Conservation (phyloP, 2,113 vertebrate genomes). For the Micronisus gabar region DNA sequence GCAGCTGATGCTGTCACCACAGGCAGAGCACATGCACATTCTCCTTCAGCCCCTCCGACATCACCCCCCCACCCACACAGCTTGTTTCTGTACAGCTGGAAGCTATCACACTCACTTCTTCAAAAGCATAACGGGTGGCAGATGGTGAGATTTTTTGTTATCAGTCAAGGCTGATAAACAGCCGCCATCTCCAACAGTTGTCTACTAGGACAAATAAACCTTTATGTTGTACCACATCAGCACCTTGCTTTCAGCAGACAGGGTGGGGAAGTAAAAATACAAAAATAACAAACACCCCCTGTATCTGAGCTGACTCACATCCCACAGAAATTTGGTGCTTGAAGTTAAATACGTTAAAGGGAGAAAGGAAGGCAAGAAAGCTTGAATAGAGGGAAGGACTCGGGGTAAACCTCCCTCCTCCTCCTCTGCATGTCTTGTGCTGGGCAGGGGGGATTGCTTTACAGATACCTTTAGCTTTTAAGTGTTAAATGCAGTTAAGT, state of each 20-base stretch:
- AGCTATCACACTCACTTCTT: background rate
- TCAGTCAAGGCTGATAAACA: background rate
- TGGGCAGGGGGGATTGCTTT: background rate
- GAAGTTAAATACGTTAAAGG: background rate
- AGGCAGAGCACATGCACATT: fast-evolving
- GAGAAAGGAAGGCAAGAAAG: background rate
- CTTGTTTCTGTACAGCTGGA: background rate
- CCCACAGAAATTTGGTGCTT: background rate
- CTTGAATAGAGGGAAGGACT: background rate
- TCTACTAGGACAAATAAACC: background rate
- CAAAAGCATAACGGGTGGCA: background rate
- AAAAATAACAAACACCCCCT: background rate
- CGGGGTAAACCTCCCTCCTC: background rate
- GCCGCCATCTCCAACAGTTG: background rate
- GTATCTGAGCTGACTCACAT: background rate
- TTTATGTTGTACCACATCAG: background rate
- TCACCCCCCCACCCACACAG: fast-evolving
- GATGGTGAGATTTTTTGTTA: background rate
- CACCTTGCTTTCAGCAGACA: background rate
- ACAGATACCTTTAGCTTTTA: background rate
- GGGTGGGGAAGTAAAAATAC: background rate
- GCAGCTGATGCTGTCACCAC: background rate
- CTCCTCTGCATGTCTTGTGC: background rate
- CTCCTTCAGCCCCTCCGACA: background rate
- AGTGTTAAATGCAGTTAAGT: background rate